These are phyloP conservation scores for Epirrita christyi DNA, from an alignment of 2,888 invertebrate genomes.

Conservation along the genomic window DNA sequence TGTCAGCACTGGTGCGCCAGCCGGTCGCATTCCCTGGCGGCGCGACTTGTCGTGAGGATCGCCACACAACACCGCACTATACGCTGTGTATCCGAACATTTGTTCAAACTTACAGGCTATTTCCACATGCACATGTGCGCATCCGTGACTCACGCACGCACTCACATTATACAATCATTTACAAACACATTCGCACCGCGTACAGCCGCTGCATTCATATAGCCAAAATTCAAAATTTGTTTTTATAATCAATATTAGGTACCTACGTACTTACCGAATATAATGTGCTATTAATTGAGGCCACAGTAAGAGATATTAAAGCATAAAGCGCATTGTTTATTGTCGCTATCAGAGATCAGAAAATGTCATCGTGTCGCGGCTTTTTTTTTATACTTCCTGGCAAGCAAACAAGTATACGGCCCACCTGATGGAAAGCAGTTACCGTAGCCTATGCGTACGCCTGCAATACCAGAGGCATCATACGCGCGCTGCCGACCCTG, in stretches of 20 bases:
- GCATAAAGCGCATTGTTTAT: constrained; percentile 16
- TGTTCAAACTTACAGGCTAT: constrained; percentile 75
- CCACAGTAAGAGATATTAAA: no score
- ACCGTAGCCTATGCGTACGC: no score
- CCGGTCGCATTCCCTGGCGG: constrained; percentile 78
- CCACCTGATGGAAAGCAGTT: no score
- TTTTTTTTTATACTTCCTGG: no score
- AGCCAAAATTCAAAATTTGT: constrained; percentile 57
- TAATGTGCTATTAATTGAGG: constrained; percentile 48
- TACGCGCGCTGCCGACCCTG: no score
- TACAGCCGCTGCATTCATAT: constrained; percentile 53
- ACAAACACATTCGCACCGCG: constrained; percentile 60
- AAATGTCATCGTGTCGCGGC: background rate
- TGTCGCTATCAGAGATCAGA: constrained; percentile 1
- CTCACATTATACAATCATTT: constrained; percentile 65
- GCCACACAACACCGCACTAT: constrained; percentile 57
- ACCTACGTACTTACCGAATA: no score
- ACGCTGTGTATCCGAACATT: constrained; percentile 67
- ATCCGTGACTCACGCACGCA: constrained; percentile 79
- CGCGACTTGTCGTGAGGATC: constrained; percentile 72
- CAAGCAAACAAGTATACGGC: no score
- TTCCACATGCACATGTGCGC: constrained; percentile 79
- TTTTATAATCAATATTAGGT: constrained; percentile 62
- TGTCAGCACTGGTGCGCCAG: constrained; percentile 74
- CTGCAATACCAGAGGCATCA: no score